Evolutionary conservation across 2,113 vertebrate genomes (phyloP), one percentile per base, ranked within the genome.

Genomic region (Sebastes schlegelii): DNA sequence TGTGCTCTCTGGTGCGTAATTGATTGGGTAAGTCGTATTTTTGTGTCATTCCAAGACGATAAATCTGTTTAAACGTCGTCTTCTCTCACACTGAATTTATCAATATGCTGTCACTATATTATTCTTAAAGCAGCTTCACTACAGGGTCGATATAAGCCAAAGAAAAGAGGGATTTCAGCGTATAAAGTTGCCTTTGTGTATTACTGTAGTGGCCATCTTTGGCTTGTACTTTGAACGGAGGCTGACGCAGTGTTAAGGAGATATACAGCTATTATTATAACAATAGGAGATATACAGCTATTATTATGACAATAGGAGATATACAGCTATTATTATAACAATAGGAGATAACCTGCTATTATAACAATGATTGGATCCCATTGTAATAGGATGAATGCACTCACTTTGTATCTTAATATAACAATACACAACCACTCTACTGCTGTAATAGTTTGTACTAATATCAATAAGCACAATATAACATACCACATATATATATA

Each of bases 131-230:
- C 2, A 12, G 14, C 1, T 2, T 48, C 4, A 8, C 12, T 19
- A 0, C 42, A 8, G 10, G 5, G 1, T 10, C 8, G 6, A 45
- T 26, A 6, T 1, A 40, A 7, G 43, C 2, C 2, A 45, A 12
- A 19, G 6, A 1, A 34, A 67, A 4, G 11, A 1, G 6, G 2
- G 23, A 40, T 65, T 54, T 62, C 21, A 57, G 34, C 4, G 58
- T 4, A 49, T 77, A 79, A 91, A 90, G 89, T 91, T 90, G 71
- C 55, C 69, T n/a, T 84, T 86, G 86, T 90, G 77, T 89, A 19
- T 70, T 52, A 58, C 12, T 83, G 79, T 75, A 84, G 91, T 79
- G 80, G 91, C 93, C 92, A 93, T 94, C 91, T 93, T 93, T 92
- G 87, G 77, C 60, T 82, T 65, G 1, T 64, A 87, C 73, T 88